Base-by-base conservation (phyloP, 2,888 invertebrate genomes). In the Trissolcus brochymenae region DNA sequence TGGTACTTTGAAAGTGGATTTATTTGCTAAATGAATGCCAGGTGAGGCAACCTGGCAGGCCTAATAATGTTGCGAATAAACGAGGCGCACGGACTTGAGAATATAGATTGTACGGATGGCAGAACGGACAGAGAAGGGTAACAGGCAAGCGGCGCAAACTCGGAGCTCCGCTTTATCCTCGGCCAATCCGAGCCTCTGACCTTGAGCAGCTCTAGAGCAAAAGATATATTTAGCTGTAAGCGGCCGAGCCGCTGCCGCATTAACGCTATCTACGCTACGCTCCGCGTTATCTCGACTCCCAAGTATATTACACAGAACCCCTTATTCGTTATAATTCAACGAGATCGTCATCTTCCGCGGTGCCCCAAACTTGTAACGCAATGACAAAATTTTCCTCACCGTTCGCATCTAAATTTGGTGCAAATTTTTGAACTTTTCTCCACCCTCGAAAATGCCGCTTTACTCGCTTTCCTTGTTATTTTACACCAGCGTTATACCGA, bases 201-300 rank as follows among this genome's bases (percentile, higher is more conserved):
- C 81, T 81, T 81, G 80, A 81, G 79, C 78, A 76, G 80, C 76
- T 80, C 78, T 75, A 81, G 76, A 80, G 80, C 79, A 79, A 79
- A 79, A 81, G 80, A 79, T 81, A 81, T 81, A 81, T 81, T 81
- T 81, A 81, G 81, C 79, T 80, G 81, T 74, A 77, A 77, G 81
- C 79, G 78, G 78, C 72, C 78, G 78, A 73, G 75, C 73, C 75
- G 65, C 78, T 78, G 74, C 74, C 68, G 78, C 66, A 74, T 74
- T 74, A 78, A 74, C 74, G 78, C 74, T 77, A 77, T 72, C 77
- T 72, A 59, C 72, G 72, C 64, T 72, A 50, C 25, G 56, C 67
- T 76, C 72, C 59, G 59, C 59, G 72, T 72, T 76, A 76, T 76
- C 73, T 68, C 73, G 29, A 67, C 73, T 68, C 61, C 57, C 11